Evolutionary conservation across 2,888 invertebrate genomes (phyloP).

Genomic region (Drosophila gaucha): DNA sequence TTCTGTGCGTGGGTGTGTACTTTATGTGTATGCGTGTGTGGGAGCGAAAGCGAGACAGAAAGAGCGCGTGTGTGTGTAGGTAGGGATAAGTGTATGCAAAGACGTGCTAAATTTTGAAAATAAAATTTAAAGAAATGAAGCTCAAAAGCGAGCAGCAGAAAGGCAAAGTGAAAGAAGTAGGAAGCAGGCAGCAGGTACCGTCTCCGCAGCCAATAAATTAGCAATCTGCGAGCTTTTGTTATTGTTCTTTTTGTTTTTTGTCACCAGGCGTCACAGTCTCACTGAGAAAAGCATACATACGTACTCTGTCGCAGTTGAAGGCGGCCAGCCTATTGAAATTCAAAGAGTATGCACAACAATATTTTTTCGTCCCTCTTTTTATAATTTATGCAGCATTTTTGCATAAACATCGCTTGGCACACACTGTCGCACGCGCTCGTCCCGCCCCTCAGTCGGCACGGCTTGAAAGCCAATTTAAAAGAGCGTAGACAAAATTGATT

Average conservation of each 20-base stretch:
- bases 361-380: slow-evolving; percentile 23
- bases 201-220: slow-evolving; percentile 48
- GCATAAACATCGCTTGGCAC: slow-evolving; percentile 46
- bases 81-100: slow-evolving; percentile 22
- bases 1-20: slow-evolving; percentile 2
- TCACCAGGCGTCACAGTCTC: slow-evolving; percentile 40
- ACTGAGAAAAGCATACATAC: not conserved
- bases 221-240: slow-evolving; percentile 26
- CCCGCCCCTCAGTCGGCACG: not conserved
- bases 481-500: slow-evolving; percentile 46
- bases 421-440: slow-evolving; percentile 3
- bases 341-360: slow-evolving; percentile 57
- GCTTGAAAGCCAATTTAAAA: slow-evolving; percentile 46
- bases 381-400: slow-evolving; percentile 59
- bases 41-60: not conserved
- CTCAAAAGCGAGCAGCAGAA: slow-evolving; percentile 8
- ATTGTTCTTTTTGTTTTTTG: slow-evolving; percentile 44
- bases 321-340: slow-evolving; percentile 70
- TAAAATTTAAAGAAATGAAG: slow-evolving; percentile 67
- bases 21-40: no score
- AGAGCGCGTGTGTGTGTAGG: not conserved
- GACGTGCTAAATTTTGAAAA: slow-evolving; percentile 73
- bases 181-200: slow-evolving; percentile 39
- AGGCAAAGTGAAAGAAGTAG: slow-evolving; percentile 16
- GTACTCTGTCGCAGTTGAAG: no score